Base-by-base conservation (phyloP, 2,113 vertebrate species). In the Oreochromis tanganicae region DNA sequence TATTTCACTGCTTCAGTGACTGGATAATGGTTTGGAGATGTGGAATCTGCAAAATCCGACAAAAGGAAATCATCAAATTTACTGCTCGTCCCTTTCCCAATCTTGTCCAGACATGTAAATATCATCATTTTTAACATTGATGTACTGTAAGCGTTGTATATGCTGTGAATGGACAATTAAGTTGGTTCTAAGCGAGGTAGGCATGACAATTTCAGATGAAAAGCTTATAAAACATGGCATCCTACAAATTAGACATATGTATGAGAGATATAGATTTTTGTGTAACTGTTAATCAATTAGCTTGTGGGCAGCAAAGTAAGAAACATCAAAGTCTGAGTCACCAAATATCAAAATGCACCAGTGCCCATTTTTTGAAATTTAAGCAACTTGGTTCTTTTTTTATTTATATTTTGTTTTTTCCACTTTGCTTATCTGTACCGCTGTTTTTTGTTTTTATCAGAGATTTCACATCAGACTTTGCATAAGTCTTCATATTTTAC, bases 121-220 rank as follows among this genome's bases (percentile, higher is more conserved):
- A 96, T 93, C 93, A 92, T 94, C 19, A 89, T 89, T 93, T 94
- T 87, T 91, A 91, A 94, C 92, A 92, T 91, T 92, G 92, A 92
- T 92, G 92, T 95, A 93, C 93, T 95, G 94, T 95, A 95, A 91
- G 94, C 94, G 95, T 94, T 95, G 94, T 95, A 91, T 94, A 92
- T 95, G 94, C 91, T 93, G 89, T 95, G 94, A 96, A 95, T 92
- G 93, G 85, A 93, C 92, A 87, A 84, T 91, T 92, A 84, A 85
- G 89, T 73, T 36, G 81, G 84, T 82, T 88, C 84, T 80, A 55
- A 81, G 87, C 82, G 80, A 80, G 89, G 88, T 63, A 80, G 85
- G 80, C 61, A 54, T 85, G 54, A 87, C 81, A 88, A 85, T 61
- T 68, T 84, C 84, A 38, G 88, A 87, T 81, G 55, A 90, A 68